Conservation (phyloP, 2,888 invertebrate species). For the Spisula subtruncata region DNA sequence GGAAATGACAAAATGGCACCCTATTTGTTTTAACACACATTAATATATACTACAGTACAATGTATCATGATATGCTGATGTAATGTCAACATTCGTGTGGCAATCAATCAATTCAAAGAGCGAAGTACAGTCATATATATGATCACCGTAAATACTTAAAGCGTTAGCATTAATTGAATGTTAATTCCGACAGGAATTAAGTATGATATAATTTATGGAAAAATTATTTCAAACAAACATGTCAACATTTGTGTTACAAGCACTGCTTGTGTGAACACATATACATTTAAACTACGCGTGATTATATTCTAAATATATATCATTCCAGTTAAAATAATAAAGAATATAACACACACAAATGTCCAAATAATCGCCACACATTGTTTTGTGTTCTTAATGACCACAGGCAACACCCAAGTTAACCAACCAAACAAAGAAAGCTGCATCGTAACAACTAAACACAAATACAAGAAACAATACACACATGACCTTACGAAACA, state of each 20-base stretch:
- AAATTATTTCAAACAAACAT: background rate
- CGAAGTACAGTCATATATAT: background rate
- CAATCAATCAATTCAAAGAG: background rate
- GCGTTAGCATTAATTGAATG: conserved; percentile 3
- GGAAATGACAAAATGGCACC: background rate
- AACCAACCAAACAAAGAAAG: too few relatives aligned
- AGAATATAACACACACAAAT: too few relatives aligned
- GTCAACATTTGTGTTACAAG: background rate
- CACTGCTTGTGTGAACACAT: too few relatives aligned
- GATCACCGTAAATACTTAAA: background rate
- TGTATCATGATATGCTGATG: background rate
- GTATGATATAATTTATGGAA: background rate
- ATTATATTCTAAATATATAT: too few relatives aligned
- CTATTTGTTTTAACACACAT: background rate
- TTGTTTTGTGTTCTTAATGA: too few relatives aligned
- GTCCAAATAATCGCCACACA: too few relatives aligned
- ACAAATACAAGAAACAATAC: too few relatives aligned
- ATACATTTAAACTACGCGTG: too few relatives aligned
- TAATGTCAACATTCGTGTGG: background rate
- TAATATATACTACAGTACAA: background rate
- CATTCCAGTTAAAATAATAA: too few relatives aligned
- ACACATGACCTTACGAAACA: too few relatives aligned
- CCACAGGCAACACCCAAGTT: too few relatives aligned
- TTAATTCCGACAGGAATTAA: background rate
- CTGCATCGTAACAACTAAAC: too few relatives aligned